Evolutionary conservation across 2,888 invertebrate genomes (phyloP), one percentile per base, ranked within the genome.

Genomic region (Xylota sylvarum): DNA sequence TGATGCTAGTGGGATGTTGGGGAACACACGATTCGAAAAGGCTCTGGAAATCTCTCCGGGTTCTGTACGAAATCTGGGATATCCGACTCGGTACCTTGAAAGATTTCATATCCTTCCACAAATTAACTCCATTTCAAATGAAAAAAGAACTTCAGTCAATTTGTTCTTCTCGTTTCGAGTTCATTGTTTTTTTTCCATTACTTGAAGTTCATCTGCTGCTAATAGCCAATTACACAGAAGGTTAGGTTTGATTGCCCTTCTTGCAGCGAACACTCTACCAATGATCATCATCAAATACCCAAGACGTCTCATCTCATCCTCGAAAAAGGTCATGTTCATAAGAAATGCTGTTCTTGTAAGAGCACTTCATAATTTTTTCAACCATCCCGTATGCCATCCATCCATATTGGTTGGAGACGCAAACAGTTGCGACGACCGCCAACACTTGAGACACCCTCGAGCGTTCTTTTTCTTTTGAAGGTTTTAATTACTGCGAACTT

Each of bases 401-500:
- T 58, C 40, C 10, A n/a, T n/a, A n/a, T n/a, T n/a, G 6, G 12
- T 7, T 30, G 6, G 46, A 10, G 35, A 40, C 7, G 56, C 55
- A 64, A 43, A 58, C 58, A 72, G 52, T 69, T 35, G 43, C 37
- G 32, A 67, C 37, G 23, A 67, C 52, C 70, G 10, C 65, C 55
- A 55, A 32, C 80, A 77, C 85, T 85, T 77, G 85, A 85, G 85
- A 85, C 85, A 81, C 72, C 76, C 76, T 76, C 70, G n/a, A 80
- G 65, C 58, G 55, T 60, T 46, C 56, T 43, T 60, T 58, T 73
- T 30, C 70, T 65, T 67, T 83, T 72, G 23, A 81, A 80, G 72
- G 74, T 85, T 85, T 85, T 85, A 85, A 85, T 85, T 85, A 85
- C 80, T 85, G 76, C 48, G 32, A 77, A 58, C 72, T 60, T 60